Evolutionary conservation across 2,113 vertebrate genomes (phyloP), one percentile per base, ranked within the genome.

Genomic region (Noturus placidus): DNA sequence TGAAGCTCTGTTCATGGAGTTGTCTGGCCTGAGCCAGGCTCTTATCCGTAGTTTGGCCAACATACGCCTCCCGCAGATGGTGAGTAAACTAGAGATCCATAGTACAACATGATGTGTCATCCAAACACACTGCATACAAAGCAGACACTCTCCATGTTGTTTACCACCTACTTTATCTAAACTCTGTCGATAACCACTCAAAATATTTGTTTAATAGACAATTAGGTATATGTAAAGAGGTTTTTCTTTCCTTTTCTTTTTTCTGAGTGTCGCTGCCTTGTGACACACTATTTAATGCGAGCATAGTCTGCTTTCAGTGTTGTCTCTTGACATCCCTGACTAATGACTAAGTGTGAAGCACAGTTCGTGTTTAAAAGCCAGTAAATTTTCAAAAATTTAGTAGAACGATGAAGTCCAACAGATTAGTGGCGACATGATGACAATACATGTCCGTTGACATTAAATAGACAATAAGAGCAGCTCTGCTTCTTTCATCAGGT

Each of bases 31-130:
- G 92, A 99, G 98, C 93, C 97, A 98, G 93, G 97, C 97, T 87
- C 96, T 99, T 69, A 99, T 99, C 94, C 97, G 94, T 93, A 99
- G 98, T 92, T 95, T 99, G 89, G 95, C 98, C 95, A 97, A 98
- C 93, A 97, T 99, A 89, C 97, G 96, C 93, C 97, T 99, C 93
- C 98, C 98, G 0, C 96, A 98, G 92, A 96, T 99, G 97, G 98
- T 99, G 87, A 95, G 96, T 86, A 20, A 35, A 78, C 77, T 90
- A 85, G 65, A 22, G 14, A 9, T 20, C 65, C 33, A 77, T 50
- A 82, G 33, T 57, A 74, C 63, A 50, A 88, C 59, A 33, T 50
- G 86, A 17, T 42, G n/a, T 82, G 46, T 69, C 59, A 70, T 38
- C 69, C 56, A 84, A 81, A 84, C 63, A 27, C 59, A 50, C 11